Evolutionary conservation across 2,113 vertebrate species (phyloP).

Genomic region (Theristicus caerulescens): DNA sequence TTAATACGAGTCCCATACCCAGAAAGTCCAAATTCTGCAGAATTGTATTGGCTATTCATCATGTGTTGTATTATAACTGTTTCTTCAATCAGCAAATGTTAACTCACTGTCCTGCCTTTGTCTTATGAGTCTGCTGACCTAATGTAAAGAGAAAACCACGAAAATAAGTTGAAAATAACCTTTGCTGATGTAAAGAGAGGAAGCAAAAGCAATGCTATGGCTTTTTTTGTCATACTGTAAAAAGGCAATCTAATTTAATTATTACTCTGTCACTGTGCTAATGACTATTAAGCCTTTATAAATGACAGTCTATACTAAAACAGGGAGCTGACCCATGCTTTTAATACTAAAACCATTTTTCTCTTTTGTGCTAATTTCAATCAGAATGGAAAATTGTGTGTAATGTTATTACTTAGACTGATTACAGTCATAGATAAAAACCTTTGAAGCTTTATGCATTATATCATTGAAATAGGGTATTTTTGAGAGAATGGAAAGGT

Average conservation of each 20-base stretch:
- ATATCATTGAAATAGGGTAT: neutral
- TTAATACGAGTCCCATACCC: neutral
- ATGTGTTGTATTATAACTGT: neutral
- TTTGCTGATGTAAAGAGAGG: neutral
- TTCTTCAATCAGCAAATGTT: slow-evolving; percentile 22
- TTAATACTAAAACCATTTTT: neutral
- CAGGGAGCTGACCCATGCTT: neutral
- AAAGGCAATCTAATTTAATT: slow-evolving; percentile 31
- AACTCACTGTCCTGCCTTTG: neutral
- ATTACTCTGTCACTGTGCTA: slow-evolving; percentile 1
- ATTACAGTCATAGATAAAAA: neutral
- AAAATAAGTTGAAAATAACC: neutral
- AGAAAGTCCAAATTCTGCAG: neutral
- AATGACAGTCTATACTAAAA: neutral
- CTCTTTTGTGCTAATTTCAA: neutral
- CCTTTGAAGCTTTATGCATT: neutral
- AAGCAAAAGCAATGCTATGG: neutral
- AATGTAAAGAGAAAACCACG: neutral
- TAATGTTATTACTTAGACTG: neutral
- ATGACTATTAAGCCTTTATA: slow-evolving; percentile 27
- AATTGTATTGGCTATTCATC: neutral
- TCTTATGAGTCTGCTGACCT: slow-evolving; percentile 14
- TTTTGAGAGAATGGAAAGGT: neutral
- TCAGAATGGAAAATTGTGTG: neutral
- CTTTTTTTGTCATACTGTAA: neutral